Evolutionary conservation across 2,113 vertebrate genomes (phyloP).

Genomic region (Trichomycterus rosablanca): DNA sequence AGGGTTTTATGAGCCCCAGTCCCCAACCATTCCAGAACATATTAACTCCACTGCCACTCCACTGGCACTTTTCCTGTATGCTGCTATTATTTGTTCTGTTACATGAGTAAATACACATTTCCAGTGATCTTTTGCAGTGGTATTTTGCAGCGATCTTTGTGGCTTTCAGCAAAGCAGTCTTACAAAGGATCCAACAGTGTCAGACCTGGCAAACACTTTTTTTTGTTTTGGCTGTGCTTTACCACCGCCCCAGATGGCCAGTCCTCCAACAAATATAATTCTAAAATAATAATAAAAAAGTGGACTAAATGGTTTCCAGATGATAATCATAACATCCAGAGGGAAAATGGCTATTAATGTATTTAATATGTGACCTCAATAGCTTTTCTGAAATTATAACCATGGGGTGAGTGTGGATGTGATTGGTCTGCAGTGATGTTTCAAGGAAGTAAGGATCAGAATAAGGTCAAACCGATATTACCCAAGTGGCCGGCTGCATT

Average conservation of each 20-base stretch:
- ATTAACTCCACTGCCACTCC: slow-evolving; percentile 49
- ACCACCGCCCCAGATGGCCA: slow-evolving; percentile 34
- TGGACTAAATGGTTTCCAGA: slow-evolving; percentile 58
- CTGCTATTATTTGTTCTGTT: slow-evolving; percentile 3
- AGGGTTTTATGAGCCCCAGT: slow-evolving; percentile 62
- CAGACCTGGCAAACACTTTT: slow-evolving; percentile 23
- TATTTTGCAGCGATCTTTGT: not conserved
- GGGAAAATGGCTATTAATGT: slow-evolving; percentile 47
- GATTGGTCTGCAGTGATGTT: slow-evolving; percentile 43
- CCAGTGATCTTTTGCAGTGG: not conserved
- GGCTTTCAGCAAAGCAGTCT: slow-evolving; percentile 13
- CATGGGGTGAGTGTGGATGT: slow-evolving; percentile 18
- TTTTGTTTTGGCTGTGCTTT: slow-evolving; percentile 35
- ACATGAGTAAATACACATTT: slow-evolving; percentile 18
- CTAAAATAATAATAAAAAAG: slow-evolving; percentile 44
- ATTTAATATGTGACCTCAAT: slow-evolving; percentile 54
- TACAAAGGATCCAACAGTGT: slow-evolving; percentile 13
- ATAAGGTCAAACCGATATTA: slow-evolving; percentile 24
- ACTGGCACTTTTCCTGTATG: slow-evolving; percentile 41
- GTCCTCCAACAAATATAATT: slow-evolving; percentile 51
- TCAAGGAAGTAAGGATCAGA: slow-evolving; percentile 43
- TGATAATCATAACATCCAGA: slow-evolving; percentile 47
- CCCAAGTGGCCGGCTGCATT: slow-evolving; percentile 14
- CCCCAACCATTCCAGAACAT: slow-evolving; percentile 58
- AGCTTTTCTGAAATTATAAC: slow-evolving; percentile 51